These are phyloP conservation scores for Vulpes vulpes DNA, from an alignment of 2,113 vertebrate genomes.

Conservation along the genomic window DNA sequence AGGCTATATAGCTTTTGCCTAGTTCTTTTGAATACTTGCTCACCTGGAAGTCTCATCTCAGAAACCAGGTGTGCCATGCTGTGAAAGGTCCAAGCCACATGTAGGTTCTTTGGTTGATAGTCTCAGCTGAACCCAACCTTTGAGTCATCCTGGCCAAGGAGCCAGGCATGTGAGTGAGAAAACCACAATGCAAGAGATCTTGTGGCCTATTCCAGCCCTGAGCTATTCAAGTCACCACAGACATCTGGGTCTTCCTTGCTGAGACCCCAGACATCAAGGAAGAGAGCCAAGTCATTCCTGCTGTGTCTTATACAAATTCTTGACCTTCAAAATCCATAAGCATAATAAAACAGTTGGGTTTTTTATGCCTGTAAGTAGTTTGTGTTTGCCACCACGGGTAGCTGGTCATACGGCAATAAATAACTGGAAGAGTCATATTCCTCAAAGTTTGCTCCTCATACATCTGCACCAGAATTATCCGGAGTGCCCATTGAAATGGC, in stretches of 20 bases:
- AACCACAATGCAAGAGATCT: not conserved
- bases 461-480: not conserved
- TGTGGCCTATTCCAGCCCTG: not conserved
- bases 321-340: not conserved
- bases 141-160: not conserved
- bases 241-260: not conserved
- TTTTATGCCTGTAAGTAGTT: not conserved
- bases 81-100: not conserved
- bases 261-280: not conserved
- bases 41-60: not conserved
- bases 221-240: not conserved
- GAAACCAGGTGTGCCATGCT: not conserved
- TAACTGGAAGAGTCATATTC: slow-evolving; percentile 4
- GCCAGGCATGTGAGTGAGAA: not conserved
- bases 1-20: not conserved
- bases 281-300: not conserved
- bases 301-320: not conserved
- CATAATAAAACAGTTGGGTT: slow-evolving; percentile 19
- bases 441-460: not conserved
- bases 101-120: not conserved
- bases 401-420: not conserved
- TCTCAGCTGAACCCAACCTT: not conserved
- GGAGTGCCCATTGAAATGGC: not conserved
- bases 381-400: not conserved
- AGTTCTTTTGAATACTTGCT: not conserved